Base-by-base conservation (phyloP, 2,113 vertebrate genomes). In the Lipophrys pholis region DNA sequence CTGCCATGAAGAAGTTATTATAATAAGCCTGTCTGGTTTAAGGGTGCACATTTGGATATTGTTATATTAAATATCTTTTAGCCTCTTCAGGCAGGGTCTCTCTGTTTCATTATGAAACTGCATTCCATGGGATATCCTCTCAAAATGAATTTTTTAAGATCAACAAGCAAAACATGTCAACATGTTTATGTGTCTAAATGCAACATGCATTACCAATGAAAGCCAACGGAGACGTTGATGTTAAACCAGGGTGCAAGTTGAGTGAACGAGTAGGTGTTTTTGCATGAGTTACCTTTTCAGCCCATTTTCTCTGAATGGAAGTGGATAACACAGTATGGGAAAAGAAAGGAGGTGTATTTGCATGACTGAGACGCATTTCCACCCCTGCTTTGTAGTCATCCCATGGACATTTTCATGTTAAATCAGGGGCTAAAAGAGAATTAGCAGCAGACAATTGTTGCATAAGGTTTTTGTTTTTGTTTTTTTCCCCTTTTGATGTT, bases 71-170 rank as follows among this genome's bases (percentile, higher is more conserved):
- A 73, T 60, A 42, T 30, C 49, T 67, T 30, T 61, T 17, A 69
- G 62, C 49, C 62, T 71, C 50, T 73, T 64, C 10, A 57, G 63
- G 58, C 78, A 21, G 6, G 39, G 35, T 41, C 45, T 74, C 45
- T 43, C 53, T 54, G 48, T 87, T 90, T 74, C 76, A 87, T 80
- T 80, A 80, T 83, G 72, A 83, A 67, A 52, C 57, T 30, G 35
- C 83, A 87, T 87, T 90, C 88, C 85, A 81, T 30, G 35, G 61
- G 42, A 65, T 55, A 88, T 87, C 76, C 73, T 65, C 64, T 82
- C 63, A 90, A 85, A 88, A 89, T 86, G 38, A 88, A 76, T 78
- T 78, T 76, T 80, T 38, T 6, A 61, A 60, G 35, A 68, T 67
- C 55, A 78, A 69, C 40, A 50, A 58, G 21, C 16, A 61, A 50